Evolutionary conservation across 1,140 invertebrate genomes (phyloP).

Genomic region (Zophobas morio): DNA sequence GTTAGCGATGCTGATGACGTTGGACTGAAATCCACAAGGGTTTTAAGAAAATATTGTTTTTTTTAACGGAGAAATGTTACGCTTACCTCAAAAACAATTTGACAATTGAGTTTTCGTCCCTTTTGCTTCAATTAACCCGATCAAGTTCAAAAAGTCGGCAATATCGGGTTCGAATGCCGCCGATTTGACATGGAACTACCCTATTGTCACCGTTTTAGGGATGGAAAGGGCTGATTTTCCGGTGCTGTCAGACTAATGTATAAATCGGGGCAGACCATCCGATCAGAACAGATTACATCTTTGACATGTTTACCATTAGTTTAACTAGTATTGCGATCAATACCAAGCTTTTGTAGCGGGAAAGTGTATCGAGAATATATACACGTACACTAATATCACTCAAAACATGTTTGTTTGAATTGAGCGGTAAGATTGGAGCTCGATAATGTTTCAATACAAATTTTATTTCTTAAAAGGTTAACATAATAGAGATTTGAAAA

Average conservation of each 20-base stretch:
- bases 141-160: too few relatives aligned
- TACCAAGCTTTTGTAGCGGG: constrained; percentile 23
- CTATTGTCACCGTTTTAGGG: constrained; percentile 29
- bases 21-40: not conserved
- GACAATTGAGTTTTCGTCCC: too few relatives aligned
- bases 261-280: constrained; percentile 46
- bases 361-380: constrained; percentile 42
- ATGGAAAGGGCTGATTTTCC: constrained; percentile 29
- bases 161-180: too few relatives aligned
- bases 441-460: constrained; percentile 42
- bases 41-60: too few relatives aligned
- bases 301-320: constrained; percentile 54
- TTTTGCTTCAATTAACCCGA: too few relatives aligned
- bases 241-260: constrained; percentile 46
- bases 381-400: constrained; percentile 34
- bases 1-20: constrained; percentile 20
- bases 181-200: not conserved
- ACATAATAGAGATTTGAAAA: constrained; percentile 8
- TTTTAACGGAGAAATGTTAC: too few relatives aligned
- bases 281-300: constrained; percentile 53
- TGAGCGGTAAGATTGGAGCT: constrained; percentile 21
- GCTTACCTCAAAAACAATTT: too few relatives aligned
- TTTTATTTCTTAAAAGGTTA: constrained; percentile 31
- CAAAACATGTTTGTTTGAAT: constrained; percentile 46
- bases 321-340: constrained; percentile 47